phyloP scores from a whole-genome alignment of 2,113 vertebrate genomes.

The Monarcha castaneiventris region DNA sequence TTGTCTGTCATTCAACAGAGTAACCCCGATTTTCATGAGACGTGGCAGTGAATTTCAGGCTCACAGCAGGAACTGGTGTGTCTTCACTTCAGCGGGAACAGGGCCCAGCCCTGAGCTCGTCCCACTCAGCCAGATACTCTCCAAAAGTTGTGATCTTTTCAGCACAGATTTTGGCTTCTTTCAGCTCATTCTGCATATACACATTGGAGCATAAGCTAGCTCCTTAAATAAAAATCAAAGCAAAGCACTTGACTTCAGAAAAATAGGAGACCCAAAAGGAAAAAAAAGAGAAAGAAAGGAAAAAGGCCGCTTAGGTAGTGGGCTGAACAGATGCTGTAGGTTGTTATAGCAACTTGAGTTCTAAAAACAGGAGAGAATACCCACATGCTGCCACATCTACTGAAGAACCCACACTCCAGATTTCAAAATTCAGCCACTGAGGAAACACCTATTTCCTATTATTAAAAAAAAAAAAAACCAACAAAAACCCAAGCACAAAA shows the following conservation, averaged over 20 bases:
- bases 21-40: not conserved
- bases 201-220: slow-evolving; percentile 10
- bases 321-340: slow-evolving; percentile 55
- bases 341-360: slow-evolving; percentile 62
- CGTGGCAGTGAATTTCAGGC: not conserved
- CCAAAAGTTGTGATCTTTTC: slow-evolving; percentile 31
- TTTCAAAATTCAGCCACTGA: slow-evolving; percentile 24
- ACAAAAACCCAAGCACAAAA: not conserved
- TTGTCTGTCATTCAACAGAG: not conserved
- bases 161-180: slow-evolving; percentile 44
- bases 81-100: not conserved
- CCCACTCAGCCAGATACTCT: slow-evolving; percentile 15
- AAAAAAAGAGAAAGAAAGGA: not conserved
- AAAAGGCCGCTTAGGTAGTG: not conserved
- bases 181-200: slow-evolving; percentile 29
- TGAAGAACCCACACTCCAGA: slow-evolving; percentile 16
- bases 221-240: slow-evolving; percentile 68
- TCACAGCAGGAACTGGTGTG: not conserved
- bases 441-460: slow-evolving; percentile 50
- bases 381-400: slow-evolving; percentile 39
- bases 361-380: slow-evolving; percentile 49
- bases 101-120: not conserved
- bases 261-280: slow-evolving; percentile 38
- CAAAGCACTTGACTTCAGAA: slow-evolving; percentile 65
- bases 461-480: not conserved